phyloP scores from a whole-genome alignment of 2,797 vertebrate genomes.

The Cichlasoma orientale region DNA sequence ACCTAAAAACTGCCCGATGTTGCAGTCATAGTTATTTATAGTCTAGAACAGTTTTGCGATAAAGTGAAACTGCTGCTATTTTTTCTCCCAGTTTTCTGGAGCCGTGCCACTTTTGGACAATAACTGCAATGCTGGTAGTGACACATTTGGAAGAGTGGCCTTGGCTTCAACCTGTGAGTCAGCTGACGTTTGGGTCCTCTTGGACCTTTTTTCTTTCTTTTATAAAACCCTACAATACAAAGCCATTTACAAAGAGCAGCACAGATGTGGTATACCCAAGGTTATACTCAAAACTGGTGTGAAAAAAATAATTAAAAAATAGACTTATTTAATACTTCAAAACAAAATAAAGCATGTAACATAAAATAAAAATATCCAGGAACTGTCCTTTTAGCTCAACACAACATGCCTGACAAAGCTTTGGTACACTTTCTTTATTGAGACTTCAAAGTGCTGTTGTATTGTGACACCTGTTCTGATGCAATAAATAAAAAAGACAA shows the following conservation, averaged over 20 bases:
- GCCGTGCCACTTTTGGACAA: constrained; percentile 50
- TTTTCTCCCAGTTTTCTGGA: constrained; percentile 49
- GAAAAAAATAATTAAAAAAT: not conserved
- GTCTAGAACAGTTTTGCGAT: constrained; percentile 10
- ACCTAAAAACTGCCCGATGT: not conserved
- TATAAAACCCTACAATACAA: constrained; percentile 18
- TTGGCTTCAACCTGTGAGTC: constrained; percentile 57
- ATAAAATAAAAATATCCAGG: not conserved
- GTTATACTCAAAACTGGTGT: not conserved
- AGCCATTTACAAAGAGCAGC: constrained; percentile 25
- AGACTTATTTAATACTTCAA: not conserved
- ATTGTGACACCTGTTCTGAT: not conserved
- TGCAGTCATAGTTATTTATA: constrained; percentile 28
- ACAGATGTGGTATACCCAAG: constrained; percentile 28
- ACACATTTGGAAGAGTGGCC: constrained; percentile 40
- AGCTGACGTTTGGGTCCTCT: constrained; percentile 30
- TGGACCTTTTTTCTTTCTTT: constrained; percentile 5
- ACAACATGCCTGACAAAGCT: not conserved
- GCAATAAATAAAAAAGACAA: not conserved
- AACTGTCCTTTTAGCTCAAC: not conserved
- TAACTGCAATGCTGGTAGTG: constrained; percentile 19
- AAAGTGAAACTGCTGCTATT: constrained; percentile 47
- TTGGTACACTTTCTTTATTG: not conserved
- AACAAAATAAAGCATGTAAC: not conserved
- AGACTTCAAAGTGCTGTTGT: not conserved